phyloP scores from a whole-genome alignment of 2,888 invertebrate species.

The Thalpophila matura region DNA sequence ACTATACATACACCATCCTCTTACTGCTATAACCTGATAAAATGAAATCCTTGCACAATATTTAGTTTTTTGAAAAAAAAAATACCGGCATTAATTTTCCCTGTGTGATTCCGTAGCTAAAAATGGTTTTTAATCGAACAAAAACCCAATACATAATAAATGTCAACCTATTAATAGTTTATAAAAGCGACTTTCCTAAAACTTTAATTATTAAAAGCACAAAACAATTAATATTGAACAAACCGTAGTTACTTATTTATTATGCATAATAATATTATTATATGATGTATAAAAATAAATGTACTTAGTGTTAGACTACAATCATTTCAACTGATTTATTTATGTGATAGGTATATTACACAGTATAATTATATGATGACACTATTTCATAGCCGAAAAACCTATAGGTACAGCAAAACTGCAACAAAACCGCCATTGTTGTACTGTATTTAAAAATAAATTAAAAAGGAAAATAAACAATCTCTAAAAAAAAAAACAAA shows the following conservation, averaged over 20 bases:
- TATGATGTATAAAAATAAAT: no score
- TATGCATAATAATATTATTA: background rate
- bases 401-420: slow-evolving; percentile 10
- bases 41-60: no score
- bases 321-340: background rate
- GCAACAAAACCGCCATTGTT: slow-evolving; percentile 32
- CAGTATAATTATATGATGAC: background rate
- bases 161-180: background rate
- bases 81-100: background rate
- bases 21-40: no score
- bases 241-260: background rate
- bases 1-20: background rate
- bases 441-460: slow-evolving; percentile 43
- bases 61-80: no score
- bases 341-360: background rate
- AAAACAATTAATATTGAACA: no score
- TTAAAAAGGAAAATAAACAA: slow-evolving; percentile 50
- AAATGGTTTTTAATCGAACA: background rate
- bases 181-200: slow-evolving; percentile 1
- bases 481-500: slow-evolving; percentile 52
- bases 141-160: background rate
- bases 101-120: background rate
- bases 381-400: slow-evolving; percentile 3
- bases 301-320: no score
- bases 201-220: background rate